phyloP scores from a whole-genome alignment of 2,888 invertebrate species.

The Athalia cordata region DNA sequence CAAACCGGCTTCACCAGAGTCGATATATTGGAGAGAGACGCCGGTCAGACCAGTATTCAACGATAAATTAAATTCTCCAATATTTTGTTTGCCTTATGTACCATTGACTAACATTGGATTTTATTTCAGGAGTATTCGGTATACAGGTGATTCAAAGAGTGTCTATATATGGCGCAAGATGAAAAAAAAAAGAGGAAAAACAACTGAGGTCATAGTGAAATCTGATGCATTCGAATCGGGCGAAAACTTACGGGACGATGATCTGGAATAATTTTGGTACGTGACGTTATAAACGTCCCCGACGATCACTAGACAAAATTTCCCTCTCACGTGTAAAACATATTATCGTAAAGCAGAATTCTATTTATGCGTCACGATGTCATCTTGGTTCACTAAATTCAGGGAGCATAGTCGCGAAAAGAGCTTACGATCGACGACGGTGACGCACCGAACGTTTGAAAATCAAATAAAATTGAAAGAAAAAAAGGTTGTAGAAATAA shows the following conservation, averaged over 20 bases:
- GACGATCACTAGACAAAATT: not conserved
- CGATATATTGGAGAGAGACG: conserved; percentile 2
- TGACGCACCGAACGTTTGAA: not conserved
- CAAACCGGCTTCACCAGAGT: conserved; percentile 16
- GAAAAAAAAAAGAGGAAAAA: not conserved
- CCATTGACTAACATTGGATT: no score
- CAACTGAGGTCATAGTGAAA: not conserved
- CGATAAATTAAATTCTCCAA: not conserved
- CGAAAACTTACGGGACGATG: no score
- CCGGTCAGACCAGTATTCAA: conserved; percentile 27
- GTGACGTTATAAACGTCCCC: no score
- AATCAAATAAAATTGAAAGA: no score
- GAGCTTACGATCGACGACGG: not conserved
- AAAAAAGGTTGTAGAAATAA: not conserved
- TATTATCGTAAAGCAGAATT: not conserved
- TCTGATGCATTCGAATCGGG: no score
- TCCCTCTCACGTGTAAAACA: not conserved
- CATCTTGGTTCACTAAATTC: not conserved
- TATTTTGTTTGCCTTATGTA: not conserved
- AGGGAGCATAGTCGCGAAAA: conserved; percentile 9
- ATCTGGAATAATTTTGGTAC: no score
- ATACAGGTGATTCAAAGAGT: no score
- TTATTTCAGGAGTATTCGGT: no score
- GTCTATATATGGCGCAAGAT: no score
- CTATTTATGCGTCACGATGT: not conserved